Evolutionary conservation across 2,888 invertebrate species (phyloP).

Genomic region (Drosophila fulvimacula): DNA sequence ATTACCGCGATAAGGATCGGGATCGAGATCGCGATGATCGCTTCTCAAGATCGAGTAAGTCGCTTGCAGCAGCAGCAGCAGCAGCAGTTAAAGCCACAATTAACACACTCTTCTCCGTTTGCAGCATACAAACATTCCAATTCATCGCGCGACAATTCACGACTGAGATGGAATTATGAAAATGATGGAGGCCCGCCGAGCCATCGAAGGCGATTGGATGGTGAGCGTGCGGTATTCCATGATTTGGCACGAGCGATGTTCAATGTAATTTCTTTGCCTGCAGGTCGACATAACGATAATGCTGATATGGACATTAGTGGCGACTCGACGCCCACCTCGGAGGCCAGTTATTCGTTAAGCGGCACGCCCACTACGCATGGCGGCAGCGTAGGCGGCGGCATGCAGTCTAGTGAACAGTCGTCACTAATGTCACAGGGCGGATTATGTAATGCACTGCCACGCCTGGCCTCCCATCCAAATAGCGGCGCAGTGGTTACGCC

Average conservation of each 20-base stretch:
- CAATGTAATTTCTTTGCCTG: background rate
- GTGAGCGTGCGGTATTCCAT: slow-evolving; percentile 50
- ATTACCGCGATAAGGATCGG: slow-evolving; percentile 85
- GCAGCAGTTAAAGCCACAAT: background rate
- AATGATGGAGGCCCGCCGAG: slow-evolving; percentile 83
- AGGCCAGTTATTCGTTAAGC: slow-evolving; percentile 88
- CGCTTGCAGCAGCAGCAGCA: background rate
- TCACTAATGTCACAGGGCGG: slow-evolving; percentile 83
- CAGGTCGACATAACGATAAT: slow-evolving; percentile 85
- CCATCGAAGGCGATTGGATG: slow-evolving; percentile 84
- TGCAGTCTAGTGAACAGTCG: slow-evolving; percentile 59
- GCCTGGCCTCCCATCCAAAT: slow-evolving; percentile 85
- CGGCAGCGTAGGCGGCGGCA: slow-evolving; percentile 46
- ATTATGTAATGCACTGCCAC: slow-evolving; percentile 86
- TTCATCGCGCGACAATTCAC: slow-evolving; percentile 86
- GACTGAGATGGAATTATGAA: slow-evolving; percentile 85
- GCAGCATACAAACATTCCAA: slow-evolving; percentile 91
- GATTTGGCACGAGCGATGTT: background rate
- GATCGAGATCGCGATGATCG: slow-evolving; percentile 84
- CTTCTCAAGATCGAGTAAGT: slow-evolving; percentile 84
- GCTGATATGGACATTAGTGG: slow-evolving; percentile 98
- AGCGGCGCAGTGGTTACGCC: slow-evolving; percentile 56
- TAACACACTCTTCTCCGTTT: background rate
- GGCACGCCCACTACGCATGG: slow-evolving; percentile 84
- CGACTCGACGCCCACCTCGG: slow-evolving; percentile 94